Percentiles rank a stretch among this genome's conserved stretches.
Conservation (phyloP, 2,888 invertebrate genomes). For the Sepioteuthis lessoniana region DNA sequence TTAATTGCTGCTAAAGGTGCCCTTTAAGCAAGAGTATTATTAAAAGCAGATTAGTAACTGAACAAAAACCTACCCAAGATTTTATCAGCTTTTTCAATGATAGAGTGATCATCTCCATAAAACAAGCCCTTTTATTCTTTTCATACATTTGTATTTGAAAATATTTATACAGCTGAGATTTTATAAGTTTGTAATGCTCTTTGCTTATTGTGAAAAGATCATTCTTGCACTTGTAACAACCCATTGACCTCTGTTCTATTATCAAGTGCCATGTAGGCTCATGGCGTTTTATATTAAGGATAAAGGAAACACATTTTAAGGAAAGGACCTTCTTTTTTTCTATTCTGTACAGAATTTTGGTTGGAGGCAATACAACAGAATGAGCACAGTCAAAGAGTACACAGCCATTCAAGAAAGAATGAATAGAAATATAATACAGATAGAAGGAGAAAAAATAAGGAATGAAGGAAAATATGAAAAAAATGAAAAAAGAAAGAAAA, state of each 20-base stretch:
- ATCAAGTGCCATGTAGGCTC: background rate
- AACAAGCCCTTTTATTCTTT: background rate
- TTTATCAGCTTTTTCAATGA: background rate
- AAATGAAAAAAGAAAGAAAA: too few species aligned
- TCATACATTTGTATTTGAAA: background rate
- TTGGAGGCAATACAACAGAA: background rate
- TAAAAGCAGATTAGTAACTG: too few species aligned
- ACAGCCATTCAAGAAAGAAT: background rate
- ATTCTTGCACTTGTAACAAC: background rate
- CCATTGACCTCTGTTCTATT: background rate
- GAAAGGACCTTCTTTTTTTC: background rate
- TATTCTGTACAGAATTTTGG: background rate
- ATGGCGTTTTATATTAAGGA: background rate
- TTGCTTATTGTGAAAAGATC: background rate
- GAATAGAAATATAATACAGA: background rate
- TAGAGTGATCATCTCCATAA: background rate
- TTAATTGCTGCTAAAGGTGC: too few species aligned
- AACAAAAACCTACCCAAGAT: background rate
- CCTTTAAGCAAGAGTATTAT: too few species aligned
- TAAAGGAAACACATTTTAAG: background rate
- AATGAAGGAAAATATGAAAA: too few species aligned
- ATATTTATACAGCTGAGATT: background rate
- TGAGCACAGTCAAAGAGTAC: slow-evolving; percentile 6
- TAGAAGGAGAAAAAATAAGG: background rate
- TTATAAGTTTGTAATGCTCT: slow-evolving; percentile 12